Evolutionary conservation across 2,113 vertebrate genomes (phyloP).

Genomic region (Pandion haliaetus): DNA sequence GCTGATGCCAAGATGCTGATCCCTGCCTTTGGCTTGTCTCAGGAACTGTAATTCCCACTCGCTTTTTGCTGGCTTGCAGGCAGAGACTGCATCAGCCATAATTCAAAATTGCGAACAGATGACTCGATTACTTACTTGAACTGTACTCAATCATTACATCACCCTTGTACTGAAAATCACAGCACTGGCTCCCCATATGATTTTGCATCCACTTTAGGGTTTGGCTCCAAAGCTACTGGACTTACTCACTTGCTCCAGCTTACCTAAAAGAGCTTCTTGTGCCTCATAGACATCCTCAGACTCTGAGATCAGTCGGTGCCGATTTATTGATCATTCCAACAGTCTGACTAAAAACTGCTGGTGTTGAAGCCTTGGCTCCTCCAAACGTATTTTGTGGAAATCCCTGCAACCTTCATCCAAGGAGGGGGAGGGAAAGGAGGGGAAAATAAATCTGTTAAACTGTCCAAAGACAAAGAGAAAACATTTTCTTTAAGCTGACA

Average conservation of each 20-base stretch:
- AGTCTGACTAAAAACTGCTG: slow-evolving; percentile 33
- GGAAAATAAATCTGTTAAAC: slow-evolving; percentile 35
- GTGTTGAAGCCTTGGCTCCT: slow-evolving; percentile 46
- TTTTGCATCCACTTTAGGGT: slow-evolving; percentile 59
- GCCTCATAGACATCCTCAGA: slow-evolving; percentile 39
- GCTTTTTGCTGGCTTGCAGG: slow-evolving; percentile 40
- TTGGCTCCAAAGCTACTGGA: slow-evolving; percentile 69
- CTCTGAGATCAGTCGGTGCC: slow-evolving; percentile 55
- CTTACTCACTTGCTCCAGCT: slow-evolving; percentile 62
- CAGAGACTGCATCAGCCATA: slow-evolving; percentile 47
- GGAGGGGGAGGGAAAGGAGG: background rate
- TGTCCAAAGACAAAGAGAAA: slow-evolving; percentile 40
- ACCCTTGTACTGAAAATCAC: slow-evolving; percentile 50
- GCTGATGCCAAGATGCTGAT: background rate
- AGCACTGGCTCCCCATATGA: slow-evolving; percentile 44
- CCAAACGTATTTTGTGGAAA: slow-evolving; percentile 40
- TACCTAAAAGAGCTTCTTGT: slow-evolving; percentile 56
- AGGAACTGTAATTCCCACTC: background rate
- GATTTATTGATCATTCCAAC: slow-evolving; percentile 27
- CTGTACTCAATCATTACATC: slow-evolving; percentile 69
- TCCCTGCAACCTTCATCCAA: slow-evolving; percentile 26
- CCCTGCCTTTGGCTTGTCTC: slow-evolving; percentile 21
- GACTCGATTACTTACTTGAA: slow-evolving; percentile 65
- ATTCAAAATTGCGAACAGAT: slow-evolving; percentile 68
- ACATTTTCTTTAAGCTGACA: slow-evolving; percentile 14